A percentile compares a stretch with the other conserved stretches of the same genome.
Evolutionary conservation across 2,113 vertebrate genomes (phyloP).

Genomic region (Etheostoma cragini): DNA sequence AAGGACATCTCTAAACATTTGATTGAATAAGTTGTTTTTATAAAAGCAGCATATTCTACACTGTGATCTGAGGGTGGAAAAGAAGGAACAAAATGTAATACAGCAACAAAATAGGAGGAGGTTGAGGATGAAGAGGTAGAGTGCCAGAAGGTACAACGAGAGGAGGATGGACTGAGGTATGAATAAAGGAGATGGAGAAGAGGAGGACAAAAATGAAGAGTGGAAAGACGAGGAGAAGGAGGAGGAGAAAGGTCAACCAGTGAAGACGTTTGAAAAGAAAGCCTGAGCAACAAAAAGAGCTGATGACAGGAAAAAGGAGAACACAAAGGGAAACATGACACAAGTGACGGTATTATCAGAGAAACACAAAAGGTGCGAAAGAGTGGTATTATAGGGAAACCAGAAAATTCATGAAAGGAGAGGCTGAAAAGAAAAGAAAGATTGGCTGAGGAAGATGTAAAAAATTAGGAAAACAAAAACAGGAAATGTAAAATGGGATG

Average conservation of each 20-base stretch:
- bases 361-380: neutral
- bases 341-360: neutral
- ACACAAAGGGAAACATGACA: neutral
- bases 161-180: neutral
- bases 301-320: neutral
- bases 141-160: neutral
- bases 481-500: neutral
- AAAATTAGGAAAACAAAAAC: conserved; percentile 5
- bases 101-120: conserved; percentile 20
- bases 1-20: conserved; percentile 75
- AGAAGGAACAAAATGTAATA: conserved; percentile 66
- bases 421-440: neutral
- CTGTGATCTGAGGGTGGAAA: conserved; percentile 50
- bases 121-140: neutral
- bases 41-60: conserved; percentile 75
- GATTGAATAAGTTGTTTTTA: conserved; percentile 80
- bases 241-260: neutral
- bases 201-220: neutral
- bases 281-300: conserved; percentile 8
- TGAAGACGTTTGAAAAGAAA: neutral
- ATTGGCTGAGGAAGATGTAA: conserved; percentile 36
- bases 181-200: neutral
- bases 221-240: neutral
- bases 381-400: neutral
- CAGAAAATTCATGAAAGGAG: neutral